Evolutionary conservation across 2,888 invertebrate species (phyloP), one percentile per base, ranked within the genome.

Genomic region (Tortrix viridana): DNA sequence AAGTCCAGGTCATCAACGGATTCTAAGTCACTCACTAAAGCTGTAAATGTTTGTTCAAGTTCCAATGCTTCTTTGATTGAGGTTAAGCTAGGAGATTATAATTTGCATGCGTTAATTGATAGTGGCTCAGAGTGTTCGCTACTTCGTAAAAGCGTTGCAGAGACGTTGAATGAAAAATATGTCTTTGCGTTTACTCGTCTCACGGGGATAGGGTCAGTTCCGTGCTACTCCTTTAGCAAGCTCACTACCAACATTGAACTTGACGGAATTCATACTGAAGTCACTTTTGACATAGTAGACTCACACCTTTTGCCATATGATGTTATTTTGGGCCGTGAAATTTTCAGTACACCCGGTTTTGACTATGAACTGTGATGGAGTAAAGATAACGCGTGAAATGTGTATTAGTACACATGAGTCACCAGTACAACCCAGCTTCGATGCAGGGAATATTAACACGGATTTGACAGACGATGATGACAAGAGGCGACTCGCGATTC

Each of bases 101-200:
- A 49, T 18, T 32, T 49, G 14, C 26, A 32, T 18, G 49, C 26
- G 14, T 46, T 32, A 23, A 9, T 56, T n/a, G 41, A 46, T 37
- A 44, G 46, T 16, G 32, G 55, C 5, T 23, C 46, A 5, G 56
- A 47, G 22, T 60, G 60, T 60, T 60, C 54, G 1, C 48, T 54
- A 2, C 47, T 60, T 41, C 18, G 19, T 41, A 38, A 43, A 22
- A 43, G 49, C 6, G 16, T 49, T 43, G 46, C 47, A 12, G 47
- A 16, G 2, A 19, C 20, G 2, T 9, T 47, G 7, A 19, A 19
- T 9, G 38, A 19, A n/a, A 46, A 55, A 46, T n/a, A 44, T 3
- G 44, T 9, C 18, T 9, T 41, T 37, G 9, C 18, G 46, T 55
- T 16, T 2, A 43, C 4, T 54, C 9, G 26, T 14, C 5, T 54